Evolutionary conservation across 2,888 invertebrate species (phyloP).

Genomic region (Diarsia brunnea): DNA sequence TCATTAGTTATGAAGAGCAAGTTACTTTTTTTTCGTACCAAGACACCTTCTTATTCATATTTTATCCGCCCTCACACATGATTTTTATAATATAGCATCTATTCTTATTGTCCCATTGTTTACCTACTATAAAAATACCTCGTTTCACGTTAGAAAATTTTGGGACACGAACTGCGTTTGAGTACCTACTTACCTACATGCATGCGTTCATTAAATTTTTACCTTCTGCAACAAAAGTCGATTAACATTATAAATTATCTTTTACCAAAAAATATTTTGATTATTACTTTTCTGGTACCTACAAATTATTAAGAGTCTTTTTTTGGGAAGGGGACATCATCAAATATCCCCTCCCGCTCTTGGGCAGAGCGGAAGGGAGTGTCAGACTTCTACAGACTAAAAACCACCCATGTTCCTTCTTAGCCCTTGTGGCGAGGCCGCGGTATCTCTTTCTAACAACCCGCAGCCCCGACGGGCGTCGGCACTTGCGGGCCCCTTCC

Average conservation of each 20-base stretch:
- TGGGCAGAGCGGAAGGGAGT: too few relatives aligned
- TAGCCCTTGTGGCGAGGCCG: too few relatives aligned
- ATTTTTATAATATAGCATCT: neutral
- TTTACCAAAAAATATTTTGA: neutral
- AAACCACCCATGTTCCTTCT: too few relatives aligned
- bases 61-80: neutral
- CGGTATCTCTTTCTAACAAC: too few relatives aligned
- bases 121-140: neutral
- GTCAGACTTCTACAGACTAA: too few relatives aligned
- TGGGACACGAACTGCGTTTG: neutral
- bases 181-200: neutral
- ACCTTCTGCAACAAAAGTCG: slow-evolving; percentile 9
- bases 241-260: neutral
- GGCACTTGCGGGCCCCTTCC: too few relatives aligned
- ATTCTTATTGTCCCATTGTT: neutral
- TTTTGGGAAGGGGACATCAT: too few relatives aligned
- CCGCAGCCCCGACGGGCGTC: too few relatives aligned
- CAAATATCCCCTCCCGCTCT: too few relatives aligned
- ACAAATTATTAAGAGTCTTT: neutral
- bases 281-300: neutral
- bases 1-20: slow-evolving; percentile 92
- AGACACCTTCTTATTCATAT: slow-evolving; percentile 14
- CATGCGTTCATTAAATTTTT: neutral
- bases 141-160: neutral
- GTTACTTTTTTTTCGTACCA: slow-evolving; percentile 57